phyloP scores from a whole-genome alignment of 2,888 invertebrate species.

The Drosophila infuscata region DNA sequence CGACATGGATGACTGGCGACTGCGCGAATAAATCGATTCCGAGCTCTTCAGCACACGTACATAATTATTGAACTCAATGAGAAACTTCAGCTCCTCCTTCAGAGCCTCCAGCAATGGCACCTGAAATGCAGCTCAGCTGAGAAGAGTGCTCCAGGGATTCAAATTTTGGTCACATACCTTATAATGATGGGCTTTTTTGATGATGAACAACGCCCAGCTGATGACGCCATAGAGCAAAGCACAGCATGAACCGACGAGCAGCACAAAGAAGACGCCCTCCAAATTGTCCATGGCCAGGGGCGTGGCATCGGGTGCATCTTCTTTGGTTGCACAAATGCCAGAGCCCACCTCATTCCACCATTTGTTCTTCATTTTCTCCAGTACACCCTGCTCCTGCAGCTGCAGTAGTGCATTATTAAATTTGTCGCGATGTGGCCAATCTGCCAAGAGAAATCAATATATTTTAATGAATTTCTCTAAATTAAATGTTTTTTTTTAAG shows the following conservation, averaged over 20 bases:
- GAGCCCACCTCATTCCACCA: constrained; percentile 96
- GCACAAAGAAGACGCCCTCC: constrained; percentile 88
- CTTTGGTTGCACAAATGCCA: constrained; percentile 87
- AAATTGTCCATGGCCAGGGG: constrained; percentile 88
- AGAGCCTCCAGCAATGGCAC: constrained; percentile 89
- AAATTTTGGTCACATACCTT: constrained; percentile 65
- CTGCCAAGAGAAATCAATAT: constrained; percentile 53
- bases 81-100: constrained; percentile 90
- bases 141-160: background rate
- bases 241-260: constrained; percentile 85
- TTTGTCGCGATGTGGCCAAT: constrained; percentile 88
- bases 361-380: constrained; percentile 91
- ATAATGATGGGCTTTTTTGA: constrained; percentile 77
- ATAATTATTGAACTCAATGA: constrained; percentile 89
- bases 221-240: constrained; percentile 81
- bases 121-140: constrained; percentile 82
- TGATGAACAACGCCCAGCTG: constrained; percentile 81
- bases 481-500: background rate
- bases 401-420: constrained; percentile 92
- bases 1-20: constrained; percentile 82
- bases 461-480: too few relatives aligned
- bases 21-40: constrained; percentile 82
- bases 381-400: constrained; percentile 92
- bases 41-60: constrained; percentile 88
- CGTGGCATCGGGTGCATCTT: constrained; percentile 82